Percentiles rank a stretch among this genome's conserved stretches.
Conservation (phyloP, 2,888 invertebrate genomes). For the Luperina nickerlii region DNA sequence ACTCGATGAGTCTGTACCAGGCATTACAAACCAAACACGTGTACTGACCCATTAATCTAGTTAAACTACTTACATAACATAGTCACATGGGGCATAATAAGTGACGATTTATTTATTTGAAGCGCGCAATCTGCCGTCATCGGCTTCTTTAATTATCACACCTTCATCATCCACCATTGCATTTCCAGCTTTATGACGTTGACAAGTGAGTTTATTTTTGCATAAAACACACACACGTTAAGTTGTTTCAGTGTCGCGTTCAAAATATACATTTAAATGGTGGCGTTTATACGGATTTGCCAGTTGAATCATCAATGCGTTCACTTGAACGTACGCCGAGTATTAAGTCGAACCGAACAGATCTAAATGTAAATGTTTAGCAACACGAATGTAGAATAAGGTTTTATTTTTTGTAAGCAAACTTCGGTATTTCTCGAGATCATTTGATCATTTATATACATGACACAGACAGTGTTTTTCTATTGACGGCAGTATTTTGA, state of each 20-base stretch:
- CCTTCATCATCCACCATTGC: slow-evolving; percentile 46
- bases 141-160: slow-evolving; percentile 75
- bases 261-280: slow-evolving; percentile 71
- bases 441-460: slow-evolving; percentile 66
- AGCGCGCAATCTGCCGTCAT: slow-evolving; percentile 78
- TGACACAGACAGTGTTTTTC: slow-evolving; percentile 64
- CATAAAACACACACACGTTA: slow-evolving; percentile 30
- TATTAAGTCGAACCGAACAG: slow-evolving; percentile 63
- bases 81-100: slow-evolving; percentile 76
- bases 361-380: slow-evolving; percentile 67
- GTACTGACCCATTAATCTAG: slow-evolving; percentile 84
- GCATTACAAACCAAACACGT: slow-evolving; percentile 64
- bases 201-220: slow-evolving; percentile 53
- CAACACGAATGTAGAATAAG: slow-evolving; percentile 65
- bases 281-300: slow-evolving; percentile 79
- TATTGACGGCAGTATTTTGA: slow-evolving; percentile 52
- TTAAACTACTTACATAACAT: slow-evolving; percentile 80
- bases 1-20: slow-evolving; percentile 47
- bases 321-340: slow-evolving; percentile 62
- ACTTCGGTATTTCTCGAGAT: slow-evolving; percentile 62
- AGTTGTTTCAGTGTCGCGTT: slow-evolving; percentile 62
- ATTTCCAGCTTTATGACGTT: slow-evolving; percentile 47
- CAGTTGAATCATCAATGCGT: slow-evolving; percentile 78
- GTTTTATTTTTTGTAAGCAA: slow-evolving; percentile 65
- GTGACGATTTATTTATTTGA: slow-evolving; percentile 75